Conservation (phyloP, 2,113 vertebrate species). For the Hyperoodon ampullatus region DNA sequence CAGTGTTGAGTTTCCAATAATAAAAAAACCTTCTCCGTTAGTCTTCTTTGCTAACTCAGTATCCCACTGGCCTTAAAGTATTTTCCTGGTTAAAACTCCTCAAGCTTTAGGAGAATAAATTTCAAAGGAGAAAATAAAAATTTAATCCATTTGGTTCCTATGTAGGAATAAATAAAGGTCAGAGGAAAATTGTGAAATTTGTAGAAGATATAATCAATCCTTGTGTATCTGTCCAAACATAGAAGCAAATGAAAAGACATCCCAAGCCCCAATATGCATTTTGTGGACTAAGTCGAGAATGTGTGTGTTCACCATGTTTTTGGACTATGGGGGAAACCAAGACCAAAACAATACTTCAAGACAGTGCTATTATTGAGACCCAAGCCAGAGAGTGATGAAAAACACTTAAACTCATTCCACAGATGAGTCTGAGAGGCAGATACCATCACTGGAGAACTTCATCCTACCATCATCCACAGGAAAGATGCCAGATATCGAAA, state of each 20-base stretch:
- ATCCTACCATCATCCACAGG: background rate
- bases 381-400: background rate
- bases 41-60: background rate
- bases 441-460: background rate
- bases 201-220: background rate
- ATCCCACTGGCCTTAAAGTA: background rate
- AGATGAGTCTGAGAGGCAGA: background rate
- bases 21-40: background rate
- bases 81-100: background rate
- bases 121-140: conserved; percentile 30
- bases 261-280: background rate
- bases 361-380: background rate
- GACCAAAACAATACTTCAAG: background rate
- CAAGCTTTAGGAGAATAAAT: background rate
- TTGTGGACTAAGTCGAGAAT: background rate
- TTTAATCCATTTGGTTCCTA: background rate
- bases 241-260: background rate
- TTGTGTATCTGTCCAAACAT: background rate
- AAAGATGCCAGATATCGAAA: background rate
- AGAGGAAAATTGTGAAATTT: background rate
- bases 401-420: background rate
- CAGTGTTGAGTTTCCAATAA: background rate
- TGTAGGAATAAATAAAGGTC: background rate
- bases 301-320: background rate
- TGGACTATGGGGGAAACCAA: background rate